phyloP scores from a whole-genome alignment of 2,888 invertebrate genomes.

The Phytoseiulus persimilis region DNA sequence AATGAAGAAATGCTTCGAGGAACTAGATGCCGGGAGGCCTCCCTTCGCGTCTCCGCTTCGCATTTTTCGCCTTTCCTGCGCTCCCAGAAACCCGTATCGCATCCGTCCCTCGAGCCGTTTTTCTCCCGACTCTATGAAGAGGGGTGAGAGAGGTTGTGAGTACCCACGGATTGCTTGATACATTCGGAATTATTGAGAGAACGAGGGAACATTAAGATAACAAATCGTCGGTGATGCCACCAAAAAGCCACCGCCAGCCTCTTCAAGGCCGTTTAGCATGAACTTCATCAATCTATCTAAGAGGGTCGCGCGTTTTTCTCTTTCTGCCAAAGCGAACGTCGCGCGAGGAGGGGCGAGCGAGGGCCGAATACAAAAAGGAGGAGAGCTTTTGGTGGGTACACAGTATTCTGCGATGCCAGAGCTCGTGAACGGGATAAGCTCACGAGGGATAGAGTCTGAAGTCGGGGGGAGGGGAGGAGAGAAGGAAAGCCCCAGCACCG shows the following conservation, averaged over 20 bases:
- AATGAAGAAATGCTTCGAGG: not conserved
- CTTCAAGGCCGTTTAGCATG: not conserved
- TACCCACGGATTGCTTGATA: not conserved
- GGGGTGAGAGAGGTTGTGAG: not conserved
- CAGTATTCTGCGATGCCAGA: not conserved
- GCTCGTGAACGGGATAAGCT: not conserved
- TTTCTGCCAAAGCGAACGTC: not conserved
- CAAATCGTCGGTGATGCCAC: not conserved
- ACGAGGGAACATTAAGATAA: not conserved
- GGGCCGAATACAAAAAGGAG: not conserved
- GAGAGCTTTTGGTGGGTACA: not conserved
- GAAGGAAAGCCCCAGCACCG: not conserved
- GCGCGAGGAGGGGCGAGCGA: not conserved
- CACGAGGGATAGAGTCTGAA: not conserved
- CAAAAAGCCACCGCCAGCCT: not conserved
- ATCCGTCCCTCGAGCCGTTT: not conserved
- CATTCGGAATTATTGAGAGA: not conserved
- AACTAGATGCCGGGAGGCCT: not conserved
- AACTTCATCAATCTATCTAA: slow-evolving; percentile 5
- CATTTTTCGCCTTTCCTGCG: not conserved
- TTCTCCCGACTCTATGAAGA: not conserved
- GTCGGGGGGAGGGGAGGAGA: not conserved
- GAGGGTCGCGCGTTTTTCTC: not conserved
- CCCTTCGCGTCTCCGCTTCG: not conserved
- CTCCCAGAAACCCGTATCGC: not conserved